A percentile compares a stretch with the other conserved stretches of the same genome.
These are phyloP conservation scores for Melanogrammus aeglefinus DNA, from an alignment of 2,797 vertebrate species.

Conservation along the genomic window DNA sequence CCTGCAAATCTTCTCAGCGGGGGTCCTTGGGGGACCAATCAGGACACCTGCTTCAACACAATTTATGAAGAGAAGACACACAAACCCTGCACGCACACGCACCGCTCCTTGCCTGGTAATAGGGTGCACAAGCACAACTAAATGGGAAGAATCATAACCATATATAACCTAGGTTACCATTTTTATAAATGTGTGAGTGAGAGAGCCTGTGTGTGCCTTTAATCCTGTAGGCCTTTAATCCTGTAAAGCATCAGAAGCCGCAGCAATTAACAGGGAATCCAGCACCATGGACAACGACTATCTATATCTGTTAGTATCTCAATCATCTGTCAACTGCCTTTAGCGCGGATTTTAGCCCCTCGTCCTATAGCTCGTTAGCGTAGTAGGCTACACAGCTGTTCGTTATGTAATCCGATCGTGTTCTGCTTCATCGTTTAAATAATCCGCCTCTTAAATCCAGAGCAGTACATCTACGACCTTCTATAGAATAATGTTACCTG, in stretches of 20 bases:
- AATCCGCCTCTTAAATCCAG: slow-evolving; percentile 55
- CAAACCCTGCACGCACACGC: slow-evolving; percentile 10
- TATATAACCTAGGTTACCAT: neutral
- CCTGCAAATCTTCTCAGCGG: slow-evolving; percentile 29
- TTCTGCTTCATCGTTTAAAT: slow-evolving; percentile 65
- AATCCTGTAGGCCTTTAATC: slow-evolving; percentile 23
- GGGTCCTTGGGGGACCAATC: slow-evolving; percentile 70
- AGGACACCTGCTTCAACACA: slow-evolving; percentile 54
- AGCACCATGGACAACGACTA: slow-evolving; percentile 41
- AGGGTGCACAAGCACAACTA: neutral
- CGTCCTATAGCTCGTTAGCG: neutral
- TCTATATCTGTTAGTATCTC: slow-evolving; percentile 33
- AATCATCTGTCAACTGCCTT: slow-evolving; percentile 23
- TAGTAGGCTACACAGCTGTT: slow-evolving; percentile 59
- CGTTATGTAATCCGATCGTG: slow-evolving; percentile 68
- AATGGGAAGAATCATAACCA: slow-evolving; percentile 12
- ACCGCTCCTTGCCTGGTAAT: slow-evolving; percentile 16
- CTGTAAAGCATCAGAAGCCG: slow-evolving; percentile 58
- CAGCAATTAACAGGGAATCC: slow-evolving; percentile 52
- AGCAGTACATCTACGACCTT: neutral
- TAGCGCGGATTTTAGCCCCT: slow-evolving; percentile 6
- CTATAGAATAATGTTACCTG: neutral
- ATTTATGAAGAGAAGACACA: slow-evolving; percentile 46
- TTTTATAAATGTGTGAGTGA: slow-evolving; percentile 8
- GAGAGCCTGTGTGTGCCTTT: neutral